Evolutionary conservation across 2,113 vertebrate species (phyloP), one percentile per base, ranked within the genome.

Genomic region (Lepisosteus osseus): DNA sequence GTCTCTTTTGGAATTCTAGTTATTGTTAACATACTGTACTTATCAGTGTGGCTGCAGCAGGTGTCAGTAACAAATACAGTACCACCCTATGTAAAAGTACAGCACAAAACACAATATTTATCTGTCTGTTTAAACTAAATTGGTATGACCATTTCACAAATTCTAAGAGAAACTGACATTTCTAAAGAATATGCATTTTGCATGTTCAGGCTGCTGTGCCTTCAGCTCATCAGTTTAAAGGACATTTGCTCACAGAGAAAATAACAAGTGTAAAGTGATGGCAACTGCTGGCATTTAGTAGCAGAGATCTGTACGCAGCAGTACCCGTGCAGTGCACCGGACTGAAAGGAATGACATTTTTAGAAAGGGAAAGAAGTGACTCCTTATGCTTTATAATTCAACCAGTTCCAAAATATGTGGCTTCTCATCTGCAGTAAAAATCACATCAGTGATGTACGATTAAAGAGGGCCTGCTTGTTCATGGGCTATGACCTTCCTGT

Each of bases 181-280:
- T 51, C 47, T 9, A 51, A 51, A 51, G 47, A 51, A 51, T 0
- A 51, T 9, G 29, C 64, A 29, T 42, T 11, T 14, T 66, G 43
- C 6, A 45, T n/a, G 4, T 8, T 51, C 51, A 51, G 17, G 54
- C 67, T 14, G 12, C 29, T 3, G 17, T 29, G 1, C 11, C 1
- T n/a, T 29, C 29, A n/a, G 67, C 12, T 3, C 11, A 42, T 43
- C 7, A 3, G 6, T 43, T 51, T 57, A 51, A 59, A 70, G 57
- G 55, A 56, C 56, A 40, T 59, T 13, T 45, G 68, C 13, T 61
- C 56, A 70, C 55, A 14, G 55, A 45, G 3, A 69, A 70, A 70
- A 61, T 17, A 42, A 57, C 41, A 6, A 43, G 41, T 15, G 68
- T 61, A 15, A 61, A 61, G n/a, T 15, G 15, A 17, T 54, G 47